A percentile compares a stretch with the other conserved stretches of the same genome.
Conservation (phyloP, 2,113 vertebrate species). For the Oostethus manadensis region DNA sequence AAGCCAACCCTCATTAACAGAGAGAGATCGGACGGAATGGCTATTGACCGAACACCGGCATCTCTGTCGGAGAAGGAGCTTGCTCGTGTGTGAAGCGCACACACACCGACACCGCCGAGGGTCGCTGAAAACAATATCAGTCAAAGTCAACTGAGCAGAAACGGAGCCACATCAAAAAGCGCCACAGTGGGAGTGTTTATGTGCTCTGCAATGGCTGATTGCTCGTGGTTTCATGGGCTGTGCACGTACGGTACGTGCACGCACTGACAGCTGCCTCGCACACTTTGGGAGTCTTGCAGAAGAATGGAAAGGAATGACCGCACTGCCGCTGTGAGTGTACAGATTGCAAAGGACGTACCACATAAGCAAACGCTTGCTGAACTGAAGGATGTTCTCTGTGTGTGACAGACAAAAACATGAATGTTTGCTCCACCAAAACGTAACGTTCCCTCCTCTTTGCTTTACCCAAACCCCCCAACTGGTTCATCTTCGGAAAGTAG, state of each 20-base stretch:
- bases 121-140: slow-evolving; percentile 47
- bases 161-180: slow-evolving; percentile 38
- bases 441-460: slow-evolving; percentile 15
- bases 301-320: slow-evolving; percentile 24
- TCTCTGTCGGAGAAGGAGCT: not conserved
- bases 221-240: slow-evolving; percentile 44
- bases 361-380: slow-evolving; percentile 27
- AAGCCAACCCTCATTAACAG: slow-evolving; percentile 51
- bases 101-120: slow-evolving; percentile 10
- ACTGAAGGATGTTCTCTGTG: slow-evolving; percentile 15
- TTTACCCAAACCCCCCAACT: slow-evolving; percentile 30
- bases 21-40: slow-evolving; percentile 49
- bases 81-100: not conserved
- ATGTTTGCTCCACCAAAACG: slow-evolving; percentile 16
- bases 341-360: slow-evolving; percentile 43
- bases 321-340: slow-evolving; percentile 30
- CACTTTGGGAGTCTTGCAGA: slow-evolving; percentile 26
- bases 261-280: slow-evolving; percentile 30
- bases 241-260: slow-evolving; percentile 4
- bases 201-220: slow-evolving; percentile 49
- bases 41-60: slow-evolving; percentile 39
- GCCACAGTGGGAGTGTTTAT: slow-evolving; percentile 40
- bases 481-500: slow-evolving; percentile 43
- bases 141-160: slow-evolving; percentile 28
- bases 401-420: slow-evolving; percentile 21